Base-by-base conservation (phyloP, 1,140 invertebrate genomes). In the Argopecten irradians region DNA sequence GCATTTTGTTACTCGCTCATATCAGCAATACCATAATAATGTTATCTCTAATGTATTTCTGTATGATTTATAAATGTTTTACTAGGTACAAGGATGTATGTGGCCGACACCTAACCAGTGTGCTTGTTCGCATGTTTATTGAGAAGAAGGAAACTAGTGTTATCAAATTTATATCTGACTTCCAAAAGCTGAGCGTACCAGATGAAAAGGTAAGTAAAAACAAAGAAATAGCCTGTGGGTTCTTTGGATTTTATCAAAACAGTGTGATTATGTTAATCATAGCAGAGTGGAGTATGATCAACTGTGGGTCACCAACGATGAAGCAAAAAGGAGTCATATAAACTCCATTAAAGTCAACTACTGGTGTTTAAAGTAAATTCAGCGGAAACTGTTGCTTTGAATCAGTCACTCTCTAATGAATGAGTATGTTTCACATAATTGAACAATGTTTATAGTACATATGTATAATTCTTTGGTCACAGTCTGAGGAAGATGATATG, bases 91-190 rank as follows among this genome's bases (percentile, higher is more conserved):
- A 97, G 86, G 96, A 93, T 82, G 97, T 98, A 33, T 97, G 97
- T 89, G 97, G 97, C 92, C 97, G 97, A 90, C 98, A 98, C 94
- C 96, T 99, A 41, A 97, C 98, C 19, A 97, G 97, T 35, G 96
- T 98, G 0, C 97, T 98, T 93, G 97, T 98, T 0, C 95, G 97
- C 39, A 96, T 98, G 86, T 98, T 98, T 95, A 94, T 99, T 71
- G 97, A 98, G 90, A 96, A 96, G 91, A 96, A 97, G 87, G 97
- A 98, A 93, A 91, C 92, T 34, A 86, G 90, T 28, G 92, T 98
- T 32, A 94, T 96, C 35, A 94, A 96, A 39, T 98, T 99, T 93
- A 97, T 97, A 33, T 94, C 96, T 0, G 97, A 98, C 91, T 99
- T 99, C 94, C 97, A 97, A 90, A 96, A 96, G 35, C 95, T 97